Evolutionary conservation across 2,888 invertebrate species (phyloP).

Genomic region (Myopa tessellatipennis): DNA sequence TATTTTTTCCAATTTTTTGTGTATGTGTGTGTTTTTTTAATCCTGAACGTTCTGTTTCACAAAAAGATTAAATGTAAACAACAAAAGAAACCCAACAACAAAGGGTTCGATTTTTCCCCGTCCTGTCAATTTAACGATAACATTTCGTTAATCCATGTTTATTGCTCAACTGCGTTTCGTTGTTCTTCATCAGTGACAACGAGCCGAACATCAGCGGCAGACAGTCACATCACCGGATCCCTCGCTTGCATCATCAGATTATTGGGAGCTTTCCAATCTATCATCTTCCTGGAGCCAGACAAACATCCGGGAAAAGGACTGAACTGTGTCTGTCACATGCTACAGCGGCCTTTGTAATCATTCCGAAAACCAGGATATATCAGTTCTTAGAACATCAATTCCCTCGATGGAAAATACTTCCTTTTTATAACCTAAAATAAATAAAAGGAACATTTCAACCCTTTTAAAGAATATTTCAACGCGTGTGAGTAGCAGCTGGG

Average conservation of each 20-base stretch:
- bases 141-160: conserved; percentile 22
- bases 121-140: conserved; percentile 4
- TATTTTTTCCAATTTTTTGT: no score
- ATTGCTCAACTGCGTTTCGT: conserved; percentile 8
- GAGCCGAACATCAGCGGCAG: no score
- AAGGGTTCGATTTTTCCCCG: not conserved
- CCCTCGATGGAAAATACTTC: not conserved
- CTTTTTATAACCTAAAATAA: not conserved
- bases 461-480: no score
- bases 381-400: not conserved
- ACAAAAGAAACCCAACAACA: not conserved
- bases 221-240: not conserved
- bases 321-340: not conserved
- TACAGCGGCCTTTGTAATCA: no score
- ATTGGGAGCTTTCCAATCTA: not conserved
- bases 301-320: not conserved
- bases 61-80: conserved; percentile 7
- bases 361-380: not conserved
- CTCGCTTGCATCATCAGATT: not conserved
- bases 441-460: no score
- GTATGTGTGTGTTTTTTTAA: not conserved
- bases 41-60: not conserved
- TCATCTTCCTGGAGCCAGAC: not conserved
- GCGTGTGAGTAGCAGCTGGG: no score
- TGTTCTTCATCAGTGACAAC: not conserved